Evolutionary conservation across 2,888 invertebrate genomes (phyloP), one percentile per base, ranked within the genome.

Genomic region (Orthosia cruda): DNA sequence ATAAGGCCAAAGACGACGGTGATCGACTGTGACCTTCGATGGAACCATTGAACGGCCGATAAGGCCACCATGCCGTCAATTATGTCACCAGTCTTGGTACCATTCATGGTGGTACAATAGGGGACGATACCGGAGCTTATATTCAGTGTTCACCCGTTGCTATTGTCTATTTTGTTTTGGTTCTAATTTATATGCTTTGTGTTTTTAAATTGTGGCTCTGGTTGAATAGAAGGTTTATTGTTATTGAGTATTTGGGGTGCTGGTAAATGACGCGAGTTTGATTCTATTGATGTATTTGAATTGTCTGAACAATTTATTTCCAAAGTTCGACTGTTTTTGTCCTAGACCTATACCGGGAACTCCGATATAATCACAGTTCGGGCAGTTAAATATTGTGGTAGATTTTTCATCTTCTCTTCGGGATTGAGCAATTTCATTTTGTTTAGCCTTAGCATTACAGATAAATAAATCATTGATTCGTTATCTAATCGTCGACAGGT

Each of bases 71-170:
- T 85, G 88, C 85, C 89, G 84, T 89, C 89, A 90, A 88, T 92
- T 92, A 92, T 92, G 91, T 91, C 91, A 91, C 91, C 89, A 88
- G 87, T 88, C 79, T 86, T 85, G 84, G 84, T 80, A 91, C 89
- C 88, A 89, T 88, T 89, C 79, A 86, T 85, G 85, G 84, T 83
- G 86, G 88, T 87, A 91, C 90, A 89, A 90, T 89, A 79, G 86
- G 84, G 83, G 86, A 88, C 83, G 88, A 87, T 79, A 80, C 76
- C 67, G 54, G 40, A 57, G 66, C 59, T 63, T 74, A 16, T 76
- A 73, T 79, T 71, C 79, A 85, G n/a, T 74, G 77, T 79, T 73
- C 79, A 83, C 74, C 76, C 74, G 74, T 61, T 69, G 59, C 78
- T 72, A 77, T 88, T 88, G 81, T 83, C 81, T 86, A 80, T 84